phyloP scores from a whole-genome alignment of 2,888 invertebrate species.

The Caenorhabditis macrosperma region DNA sequence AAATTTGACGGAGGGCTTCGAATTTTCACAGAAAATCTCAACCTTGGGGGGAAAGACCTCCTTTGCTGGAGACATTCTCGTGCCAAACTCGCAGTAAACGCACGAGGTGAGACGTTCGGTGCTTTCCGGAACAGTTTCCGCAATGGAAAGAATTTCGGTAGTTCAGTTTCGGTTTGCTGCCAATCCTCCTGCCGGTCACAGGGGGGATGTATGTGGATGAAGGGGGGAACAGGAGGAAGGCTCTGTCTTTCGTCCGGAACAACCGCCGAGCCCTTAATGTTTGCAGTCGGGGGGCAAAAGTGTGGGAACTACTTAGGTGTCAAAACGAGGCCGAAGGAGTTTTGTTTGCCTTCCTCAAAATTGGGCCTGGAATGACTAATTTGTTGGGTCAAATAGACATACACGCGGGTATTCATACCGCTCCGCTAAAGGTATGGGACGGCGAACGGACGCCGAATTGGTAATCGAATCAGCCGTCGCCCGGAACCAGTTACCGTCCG shows the following conservation, averaged over 20 bases:
- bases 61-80: no score
- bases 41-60: no score
- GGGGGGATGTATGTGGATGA: background rate
- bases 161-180: no score
- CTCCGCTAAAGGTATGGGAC: background rate
- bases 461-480: background rate
- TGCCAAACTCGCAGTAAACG: no score
- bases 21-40: no score
- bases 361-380: slow-evolving; percentile 39
- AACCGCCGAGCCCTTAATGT: slow-evolving; percentile 37
- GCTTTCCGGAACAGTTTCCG: no score
- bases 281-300: slow-evolving; percentile 35
- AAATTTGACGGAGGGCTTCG: no score
- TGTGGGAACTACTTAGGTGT: slow-evolving; percentile 56
- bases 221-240: background rate
- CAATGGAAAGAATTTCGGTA: no score
- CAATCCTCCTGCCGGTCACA: no score
- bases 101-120: no score
- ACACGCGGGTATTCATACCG: background rate
- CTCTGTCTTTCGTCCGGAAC: background rate
- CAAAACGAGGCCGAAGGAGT: slow-evolving; percentile 25
- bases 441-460: background rate
- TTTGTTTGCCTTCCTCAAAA: slow-evolving; percentile 21
- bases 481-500: slow-evolving; percentile 2
- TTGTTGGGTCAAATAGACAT: background rate